These are phyloP conservation scores for Molanna angustata DNA, from an alignment of 2,888 invertebrate species.

Conservation along the genomic window DNA sequence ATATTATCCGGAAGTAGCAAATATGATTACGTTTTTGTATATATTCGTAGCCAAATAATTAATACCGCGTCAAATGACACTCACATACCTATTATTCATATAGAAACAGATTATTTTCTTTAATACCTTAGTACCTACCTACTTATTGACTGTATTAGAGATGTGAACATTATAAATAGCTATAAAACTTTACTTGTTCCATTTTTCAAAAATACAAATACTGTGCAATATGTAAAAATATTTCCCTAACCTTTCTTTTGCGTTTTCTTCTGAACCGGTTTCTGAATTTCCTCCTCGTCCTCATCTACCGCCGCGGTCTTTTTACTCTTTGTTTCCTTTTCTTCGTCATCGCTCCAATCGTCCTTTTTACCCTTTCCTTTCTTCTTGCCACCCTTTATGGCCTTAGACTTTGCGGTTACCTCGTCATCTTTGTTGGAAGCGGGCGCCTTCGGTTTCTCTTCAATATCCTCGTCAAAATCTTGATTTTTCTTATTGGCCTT, in stretches of 20 bases:
- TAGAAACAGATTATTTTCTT: no score
- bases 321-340: conserved; percentile 38
- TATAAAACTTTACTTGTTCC: no score
- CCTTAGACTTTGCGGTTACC: conserved; percentile 56
- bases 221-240: no score
- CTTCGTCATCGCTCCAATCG: conserved; percentile 48
- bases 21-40: no score
- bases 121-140: no score
- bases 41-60: no score
- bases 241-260: conserved; percentile 56
- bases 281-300: conserved; percentile 48
- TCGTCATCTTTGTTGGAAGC: conserved; percentile 40
- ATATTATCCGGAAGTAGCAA: no score
- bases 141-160: no score
- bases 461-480: conserved; percentile 54
- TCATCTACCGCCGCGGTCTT: conserved; percentile 41
- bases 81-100: no score
- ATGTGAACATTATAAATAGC: no score
- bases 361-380: conserved; percentile 49
- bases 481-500: conserved; percentile 58
- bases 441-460: conserved; percentile 41
- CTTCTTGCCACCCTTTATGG: conserved; percentile 44
- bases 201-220: no score
- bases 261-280: conserved; percentile 48
- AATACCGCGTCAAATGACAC: no score